Evolutionary conservation across 1,140 invertebrate species (phyloP), one percentile per base, ranked within the genome.

Genomic region (Heliconius nattereri): DNA sequence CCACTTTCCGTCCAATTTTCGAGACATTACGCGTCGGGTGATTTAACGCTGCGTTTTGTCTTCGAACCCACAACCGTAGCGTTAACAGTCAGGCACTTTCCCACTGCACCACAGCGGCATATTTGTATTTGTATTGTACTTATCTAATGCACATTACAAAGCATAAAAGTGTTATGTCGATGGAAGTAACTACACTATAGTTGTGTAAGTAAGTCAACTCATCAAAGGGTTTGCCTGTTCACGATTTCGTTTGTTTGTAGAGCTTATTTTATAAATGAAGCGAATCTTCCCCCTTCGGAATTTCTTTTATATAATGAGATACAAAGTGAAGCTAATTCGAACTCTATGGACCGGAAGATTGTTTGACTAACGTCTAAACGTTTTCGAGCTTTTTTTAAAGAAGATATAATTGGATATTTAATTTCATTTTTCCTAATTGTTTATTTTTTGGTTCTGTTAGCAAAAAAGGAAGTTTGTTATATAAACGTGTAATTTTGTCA

Each of bases 241-340:
- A 73, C 71, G 77, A 78, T 73, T 60, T 60, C 71, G 71, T 52
- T 49, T 73, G 77, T 78, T 78, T 78, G 70, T 78, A 32, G n/a
- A 71, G 45, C 19, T 79, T 72, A 57, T 79, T 79, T 79, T 40
- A n/a, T 72, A 76, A 75, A 79, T 79, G 60, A 79, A 79, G 73
- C 66, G 40, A 71, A 76, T 73, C 45, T 76, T 52, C 20, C 52
- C 75, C 71, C 35, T 76, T 80, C 19, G 71, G 75, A 73, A 76
- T 73, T 80, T 78, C 77, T 78, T 78, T 76, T 80, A 75, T 73
- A 54, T 80, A 80, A 80, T 76, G 73, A 45, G 70, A 73, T 73
- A 66, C 79, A 73, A 73, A 76, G 35, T 79, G 70, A 72, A 32
- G 70, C 73, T 79, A 79, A 79, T 79, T 76, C 49, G 26, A 37